Conservation (phyloP, 2,113 vertebrate genomes). For the Talpa occidentalis region DNA sequence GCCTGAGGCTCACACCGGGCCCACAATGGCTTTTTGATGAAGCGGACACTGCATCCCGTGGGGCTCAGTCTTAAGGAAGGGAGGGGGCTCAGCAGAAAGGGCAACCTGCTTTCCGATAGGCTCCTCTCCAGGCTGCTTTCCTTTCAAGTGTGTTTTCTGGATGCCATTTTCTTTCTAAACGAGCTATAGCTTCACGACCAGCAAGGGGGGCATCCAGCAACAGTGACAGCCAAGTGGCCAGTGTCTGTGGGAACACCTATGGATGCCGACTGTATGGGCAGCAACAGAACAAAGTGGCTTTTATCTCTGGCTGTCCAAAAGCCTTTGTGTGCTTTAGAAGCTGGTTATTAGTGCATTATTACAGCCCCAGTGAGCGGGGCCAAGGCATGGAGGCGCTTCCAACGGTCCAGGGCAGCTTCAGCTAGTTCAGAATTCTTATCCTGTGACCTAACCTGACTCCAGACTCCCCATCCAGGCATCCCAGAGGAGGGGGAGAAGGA, state of each 20-base stretch:
- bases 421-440: constrained; percentile 74
- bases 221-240: neutral
- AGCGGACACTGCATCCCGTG: neutral
- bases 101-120: neutral
- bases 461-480: constrained; percentile 38
- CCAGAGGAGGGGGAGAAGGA: neutral
- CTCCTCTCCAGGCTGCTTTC: neutral
- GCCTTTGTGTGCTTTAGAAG: constrained; percentile 71
- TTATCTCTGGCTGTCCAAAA: constrained; percentile 78
- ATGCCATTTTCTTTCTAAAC: neutral
- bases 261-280: constrained; percentile 33
- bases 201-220: neutral
- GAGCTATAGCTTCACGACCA: neutral
- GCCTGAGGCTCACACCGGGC: constrained; percentile 10
- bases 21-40: constrained; percentile 21
- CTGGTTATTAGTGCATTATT: constrained; percentile 79
- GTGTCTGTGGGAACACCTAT: constrained; percentile 71
- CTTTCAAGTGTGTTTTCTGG: neutral
- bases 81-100: neutral
- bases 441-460: constrained; percentile 80
- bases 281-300: constrained; percentile 73
- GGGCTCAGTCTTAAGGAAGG: neutral
- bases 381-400: constrained; percentile 72
- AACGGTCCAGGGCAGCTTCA: constrained; percentile 79
- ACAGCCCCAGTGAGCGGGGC: constrained; percentile 80